Base-by-base conservation (phyloP, 2,113 vertebrate species). In the Bolborhynchus lineola region DNA sequence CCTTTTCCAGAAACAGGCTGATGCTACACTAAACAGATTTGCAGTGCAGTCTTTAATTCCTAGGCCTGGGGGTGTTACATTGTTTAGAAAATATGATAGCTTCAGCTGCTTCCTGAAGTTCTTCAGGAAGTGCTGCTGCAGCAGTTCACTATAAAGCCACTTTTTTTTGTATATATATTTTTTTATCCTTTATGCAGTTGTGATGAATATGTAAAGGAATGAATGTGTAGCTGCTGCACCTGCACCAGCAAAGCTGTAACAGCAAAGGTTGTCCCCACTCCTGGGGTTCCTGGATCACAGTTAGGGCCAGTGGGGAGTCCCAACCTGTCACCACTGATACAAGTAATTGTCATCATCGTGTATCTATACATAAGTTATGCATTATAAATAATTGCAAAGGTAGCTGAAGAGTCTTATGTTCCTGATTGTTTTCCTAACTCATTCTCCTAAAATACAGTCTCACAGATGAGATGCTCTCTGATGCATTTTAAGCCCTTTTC, bases 11-110 rank as follows among this genome's bases (percentile, higher is more conserved):
- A n/a, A 23, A 16, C 4, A 0, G 9, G 9, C 37, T 44, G 53
- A 16, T 64, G n/a, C 67, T n/a, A 7, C 16, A 5, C 10, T 9
- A 7, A 35, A 18, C 18, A 7, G 4, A 29, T 57, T 13, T 10
- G 10, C 8, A 8, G 13, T 24, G 57, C 21, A 16, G 21, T 19
- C 9, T 59, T 42, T 31, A 33, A 33, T 7, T 69, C 46, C 24
- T 55, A 35, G 8, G 11, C 3, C 1, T 15, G 47, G 41, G 20
- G 31, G 29, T 31, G 16, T 37, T 19, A 6, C 0, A 23, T 6
- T 19, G 37, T 31, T 59, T 50, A 50, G 52, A 20, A 29, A 49
- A 49, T 19, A 42, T 10, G 50, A 33, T 21, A 28, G n/a, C 2
- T 19, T 13, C 37, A 29, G 24, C n/a, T 47, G 57, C 49, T 64